Percentiles rank a stretch among this genome's conserved stretches.
These are phyloP conservation scores for Napeogenes sylphis DNA, from an alignment of 2,888 invertebrate species.

Conservation along the genomic window DNA sequence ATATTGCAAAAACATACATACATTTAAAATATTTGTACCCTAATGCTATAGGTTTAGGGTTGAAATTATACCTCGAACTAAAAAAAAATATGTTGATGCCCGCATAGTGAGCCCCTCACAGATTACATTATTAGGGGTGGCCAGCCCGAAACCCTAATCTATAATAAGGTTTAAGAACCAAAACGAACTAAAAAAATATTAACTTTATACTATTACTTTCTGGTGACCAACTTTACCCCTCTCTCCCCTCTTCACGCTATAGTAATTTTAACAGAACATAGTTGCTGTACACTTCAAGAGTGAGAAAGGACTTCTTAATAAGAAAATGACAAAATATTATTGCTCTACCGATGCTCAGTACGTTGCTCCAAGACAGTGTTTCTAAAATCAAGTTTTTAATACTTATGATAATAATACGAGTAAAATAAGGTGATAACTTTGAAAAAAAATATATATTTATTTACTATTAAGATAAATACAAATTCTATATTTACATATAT, in stretches of 20 bases:
- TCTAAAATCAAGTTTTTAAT: too few relatives aligned
- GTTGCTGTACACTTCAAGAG: background rate
- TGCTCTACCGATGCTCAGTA: too few relatives aligned
- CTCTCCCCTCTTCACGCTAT: constrained; percentile 16
- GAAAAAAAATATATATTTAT: too few relatives aligned
- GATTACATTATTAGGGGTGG: constrained; percentile 53
- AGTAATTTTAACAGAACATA: constrained; percentile 15
- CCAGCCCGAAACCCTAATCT: constrained; percentile 48
- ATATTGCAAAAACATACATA: constrained; percentile 52
- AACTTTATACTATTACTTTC: constrained; percentile 7
- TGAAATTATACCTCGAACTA: constrained; percentile 27
- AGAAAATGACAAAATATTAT: background rate
- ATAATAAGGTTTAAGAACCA: constrained; percentile 36
- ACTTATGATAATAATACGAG: too few relatives aligned
- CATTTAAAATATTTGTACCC: constrained; percentile 25
- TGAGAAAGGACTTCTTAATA: background rate
- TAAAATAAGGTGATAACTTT: too few relatives aligned
- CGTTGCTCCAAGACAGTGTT: too few relatives aligned
- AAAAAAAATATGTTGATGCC: constrained; percentile 53
- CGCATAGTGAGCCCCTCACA: constrained; percentile 62
- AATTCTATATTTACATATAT: background rate
- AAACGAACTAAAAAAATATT: constrained; percentile 42
- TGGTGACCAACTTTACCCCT: too few relatives aligned
- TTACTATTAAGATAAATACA: too few relatives aligned
- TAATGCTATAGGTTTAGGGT: constrained; percentile 27